phyloP scores from a whole-genome alignment of 2,797 vertebrate genomes.

The Mus spretus region DNA sequence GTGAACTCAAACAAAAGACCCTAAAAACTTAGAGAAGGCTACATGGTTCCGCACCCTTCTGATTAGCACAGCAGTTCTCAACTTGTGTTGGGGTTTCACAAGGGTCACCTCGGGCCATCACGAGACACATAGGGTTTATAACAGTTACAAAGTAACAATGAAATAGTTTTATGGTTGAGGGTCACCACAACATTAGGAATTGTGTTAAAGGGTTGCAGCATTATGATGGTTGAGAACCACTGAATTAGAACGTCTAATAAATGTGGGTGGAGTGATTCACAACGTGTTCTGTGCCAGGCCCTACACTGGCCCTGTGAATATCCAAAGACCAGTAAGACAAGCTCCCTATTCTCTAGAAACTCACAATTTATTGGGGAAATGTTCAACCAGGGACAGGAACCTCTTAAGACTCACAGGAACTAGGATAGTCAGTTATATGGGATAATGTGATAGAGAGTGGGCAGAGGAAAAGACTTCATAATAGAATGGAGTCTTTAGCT shows the following conservation, averaged over 20 bases:
- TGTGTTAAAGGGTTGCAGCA: neutral
- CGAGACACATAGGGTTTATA: neutral
- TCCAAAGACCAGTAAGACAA: slow-evolving; percentile 14
- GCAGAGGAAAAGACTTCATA: neutral
- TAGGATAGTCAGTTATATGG: neutral
- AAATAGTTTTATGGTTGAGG: neutral
- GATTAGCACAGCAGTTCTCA: neutral
- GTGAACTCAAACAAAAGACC: slow-evolving; percentile 48
- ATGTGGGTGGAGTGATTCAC: neutral
- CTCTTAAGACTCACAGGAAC: slow-evolving; percentile 46
- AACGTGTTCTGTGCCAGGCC: neutral
- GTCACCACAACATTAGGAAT: neutral
- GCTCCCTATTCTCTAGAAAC: neutral
- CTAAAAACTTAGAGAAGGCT: slow-evolving; percentile 45
- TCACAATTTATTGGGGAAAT: neutral
- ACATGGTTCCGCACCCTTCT: neutral
- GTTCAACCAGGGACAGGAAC: neutral
- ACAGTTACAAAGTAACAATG: neutral
- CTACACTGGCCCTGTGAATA: slow-evolving; percentile 45
- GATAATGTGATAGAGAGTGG: neutral
- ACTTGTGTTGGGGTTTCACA: neutral
- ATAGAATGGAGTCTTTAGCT: neutral
- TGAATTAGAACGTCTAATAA: slow-evolving; percentile 9
- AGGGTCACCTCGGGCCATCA: neutral
- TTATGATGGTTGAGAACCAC: neutral